These are phyloP conservation scores for Nysson spinosus DNA, from an alignment of 2,888 invertebrate species.

Conservation along the genomic window DNA sequence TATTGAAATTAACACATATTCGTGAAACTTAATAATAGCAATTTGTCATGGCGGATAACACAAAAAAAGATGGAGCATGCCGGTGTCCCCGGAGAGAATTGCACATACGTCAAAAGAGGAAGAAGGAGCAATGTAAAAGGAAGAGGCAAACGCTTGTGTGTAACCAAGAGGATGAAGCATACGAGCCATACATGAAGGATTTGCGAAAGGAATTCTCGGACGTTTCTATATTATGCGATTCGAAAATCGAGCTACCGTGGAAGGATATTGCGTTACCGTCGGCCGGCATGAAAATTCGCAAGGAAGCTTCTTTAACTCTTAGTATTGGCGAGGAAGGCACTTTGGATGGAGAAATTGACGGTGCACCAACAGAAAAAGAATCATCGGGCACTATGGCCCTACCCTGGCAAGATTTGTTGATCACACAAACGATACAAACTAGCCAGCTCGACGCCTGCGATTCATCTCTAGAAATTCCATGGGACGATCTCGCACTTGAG, in stretches of 20 bases:
- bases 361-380: constrained; percentile 38
- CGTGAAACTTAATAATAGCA: not conserved
- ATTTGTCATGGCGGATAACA: constrained; percentile 18
- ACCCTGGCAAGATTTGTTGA: constrained; percentile 67
- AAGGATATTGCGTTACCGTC: constrained; percentile 64
- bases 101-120: constrained; percentile 6
- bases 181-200: constrained; percentile 67
- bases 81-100: constrained; percentile 26
- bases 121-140: constrained; percentile 44
- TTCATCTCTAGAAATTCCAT: constrained; percentile 67
- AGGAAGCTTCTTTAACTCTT: constrained; percentile 25
- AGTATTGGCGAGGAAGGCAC: not conserved
- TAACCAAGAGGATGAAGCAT: constrained; percentile 65
- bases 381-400: constrained; percentile 57
- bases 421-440: constrained; percentile 49
- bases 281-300: constrained; percentile 56
- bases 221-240: constrained; percentile 61
- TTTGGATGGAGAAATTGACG: constrained; percentile 1
- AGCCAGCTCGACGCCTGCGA: constrained; percentile 49
- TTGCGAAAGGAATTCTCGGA: constrained; percentile 62
- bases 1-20: not conserved
- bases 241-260: constrained; percentile 70
- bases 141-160: constrained; percentile 62
- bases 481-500: constrained; percentile 61
- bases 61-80: constrained; percentile 19